Base-by-base conservation (phyloP, 2,888 invertebrate genomes). In the Protodeltote pygarga region DNA sequence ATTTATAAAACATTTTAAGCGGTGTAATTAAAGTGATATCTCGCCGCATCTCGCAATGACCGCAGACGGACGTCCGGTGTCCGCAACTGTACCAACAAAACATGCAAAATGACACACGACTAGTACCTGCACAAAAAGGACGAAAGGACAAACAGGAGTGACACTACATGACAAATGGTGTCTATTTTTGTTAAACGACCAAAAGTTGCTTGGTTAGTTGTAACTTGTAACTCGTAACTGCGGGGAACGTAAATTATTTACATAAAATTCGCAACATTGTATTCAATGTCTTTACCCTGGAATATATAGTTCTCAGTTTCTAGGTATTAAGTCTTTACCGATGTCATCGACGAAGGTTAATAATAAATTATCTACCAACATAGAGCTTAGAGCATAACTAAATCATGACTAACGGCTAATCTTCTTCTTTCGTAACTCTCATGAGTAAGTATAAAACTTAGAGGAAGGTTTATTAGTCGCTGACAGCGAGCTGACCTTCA, bases 1-100 rank as follows among this genome's bases (percentile, higher is more conserved):
- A 34, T 11, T 28, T 47, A 42, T 41, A 40, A 41, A 63, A 62
- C 49, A 41, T 63, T 63, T 61, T 66, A 53, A 57, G 41, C 48
- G 27, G 38, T 54, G 47, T 55, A 58, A 64, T 66, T 58, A 65
- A 66, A 54, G 65, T 66, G 49, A 63, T 75, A 74, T 73, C 77
- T 67, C 66, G 69, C 69, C 73, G 68, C 73, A 79, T 81, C 74
- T 76, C 72, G 75, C 74, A 75, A 70, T 65, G 61, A 57, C 63
- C 57, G 64, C 49, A 53, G 39, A 48, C 81, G 83, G 77, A 83
- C 71, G 75, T 83, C 85, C 84, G 82, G 66, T 65, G 76, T 73
- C 73, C 75, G 74, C 65, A 63, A 64, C 65, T 45, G 68, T 53
- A 54, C 66, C 58, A 65, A 75, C 67, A 76, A 80, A 84, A 82